A percentile compares a stretch with the other conserved stretches of the same genome.
Evolutionary conservation across 2,797 vertebrate genomes (phyloP).

Genomic region (Darevskia mixta): DNA sequence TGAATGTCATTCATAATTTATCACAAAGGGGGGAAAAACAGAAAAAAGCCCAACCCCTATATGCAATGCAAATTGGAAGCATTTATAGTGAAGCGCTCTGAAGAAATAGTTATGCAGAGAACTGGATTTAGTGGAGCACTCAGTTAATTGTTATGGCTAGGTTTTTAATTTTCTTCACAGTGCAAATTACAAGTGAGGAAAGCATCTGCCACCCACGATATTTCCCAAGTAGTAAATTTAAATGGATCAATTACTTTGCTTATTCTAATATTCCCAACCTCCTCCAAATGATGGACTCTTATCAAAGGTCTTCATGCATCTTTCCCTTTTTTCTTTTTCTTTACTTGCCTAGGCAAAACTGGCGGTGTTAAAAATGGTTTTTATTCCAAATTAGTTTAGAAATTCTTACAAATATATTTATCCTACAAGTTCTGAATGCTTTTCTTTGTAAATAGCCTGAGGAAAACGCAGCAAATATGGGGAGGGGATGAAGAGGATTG

Average conservation of each 20-base stretch:
- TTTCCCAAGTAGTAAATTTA: constrained; percentile 75
- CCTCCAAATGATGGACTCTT: constrained; percentile 58
- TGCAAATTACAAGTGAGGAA: constrained; percentile 73
- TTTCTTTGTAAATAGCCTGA: constrained; percentile 49
- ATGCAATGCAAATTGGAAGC: constrained; percentile 38
- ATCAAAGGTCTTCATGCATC: constrained; percentile 62
- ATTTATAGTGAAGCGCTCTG: constrained; percentile 40
- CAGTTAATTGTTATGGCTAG: constrained; percentile 74
- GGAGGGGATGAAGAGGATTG: not conserved
- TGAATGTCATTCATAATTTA: constrained; percentile 65
- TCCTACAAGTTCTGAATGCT: constrained; percentile 26
- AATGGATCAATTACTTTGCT: constrained; percentile 73
- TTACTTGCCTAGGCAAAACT: constrained; percentile 58
- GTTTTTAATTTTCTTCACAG: constrained; percentile 75
- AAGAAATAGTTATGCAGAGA: constrained; percentile 66
- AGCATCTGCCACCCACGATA: constrained; percentile 71
- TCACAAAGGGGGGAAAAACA: constrained; percentile 16
- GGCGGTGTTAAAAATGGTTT: constrained; percentile 46
- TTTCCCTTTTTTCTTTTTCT: constrained; percentile 66
- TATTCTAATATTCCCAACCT: constrained; percentile 56
- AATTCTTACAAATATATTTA: constrained; percentile 25
- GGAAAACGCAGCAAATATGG: constrained; percentile 21
- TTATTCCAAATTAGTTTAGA: constrained; percentile 59
- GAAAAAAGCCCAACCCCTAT: constrained; percentile 24
- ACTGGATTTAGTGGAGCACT: constrained; percentile 73